A percentile compares a stretch with the other conserved stretches of the same genome.
Conservation (phyloP, 1,140 invertebrate genomes). For the Radopholus similis region DNA sequence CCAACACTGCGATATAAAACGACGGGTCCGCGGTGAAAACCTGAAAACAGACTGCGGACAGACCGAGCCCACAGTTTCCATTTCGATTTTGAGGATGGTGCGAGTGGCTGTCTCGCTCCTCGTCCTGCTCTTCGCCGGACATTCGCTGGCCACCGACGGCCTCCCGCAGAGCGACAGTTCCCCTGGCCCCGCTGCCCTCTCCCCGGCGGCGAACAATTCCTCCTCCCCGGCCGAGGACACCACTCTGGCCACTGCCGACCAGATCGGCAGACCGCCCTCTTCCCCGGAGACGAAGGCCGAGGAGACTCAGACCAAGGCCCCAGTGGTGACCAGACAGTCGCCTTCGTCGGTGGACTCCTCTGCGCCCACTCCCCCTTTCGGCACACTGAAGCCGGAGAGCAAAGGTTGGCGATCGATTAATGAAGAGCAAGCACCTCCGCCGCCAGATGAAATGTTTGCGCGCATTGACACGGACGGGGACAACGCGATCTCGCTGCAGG, state of each 20-base stretch:
- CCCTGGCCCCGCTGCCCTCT: too few species aligned
- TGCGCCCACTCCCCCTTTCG: not conserved
- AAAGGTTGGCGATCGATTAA: not conserved
- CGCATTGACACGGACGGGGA: conserved; percentile 28
- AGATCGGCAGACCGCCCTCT: not conserved
- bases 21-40: too few species aligned
- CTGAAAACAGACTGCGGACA: too few species aligned
- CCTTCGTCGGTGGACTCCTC: not conserved
- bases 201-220: too few species aligned
- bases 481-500: conserved; percentile 13
- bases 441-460: conserved; percentile 26
- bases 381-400: not conserved
- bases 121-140: too few species aligned
- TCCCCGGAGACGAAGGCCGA: not conserved
- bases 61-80: too few species aligned
- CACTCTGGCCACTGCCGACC: not conserved
- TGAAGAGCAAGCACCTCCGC: not conserved
- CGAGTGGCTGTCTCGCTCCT: too few species aligned
- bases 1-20: too few species aligned
- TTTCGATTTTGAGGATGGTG: too few species aligned
- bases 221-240: not conserved
- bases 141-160: too few species aligned
- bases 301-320: not conserved
- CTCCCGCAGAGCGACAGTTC: too few species aligned
- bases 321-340: not conserved